These are phyloP conservation scores for Actinemys pallida DNA, from an alignment of 2,113 vertebrate species.

Conservation along the genomic window DNA sequence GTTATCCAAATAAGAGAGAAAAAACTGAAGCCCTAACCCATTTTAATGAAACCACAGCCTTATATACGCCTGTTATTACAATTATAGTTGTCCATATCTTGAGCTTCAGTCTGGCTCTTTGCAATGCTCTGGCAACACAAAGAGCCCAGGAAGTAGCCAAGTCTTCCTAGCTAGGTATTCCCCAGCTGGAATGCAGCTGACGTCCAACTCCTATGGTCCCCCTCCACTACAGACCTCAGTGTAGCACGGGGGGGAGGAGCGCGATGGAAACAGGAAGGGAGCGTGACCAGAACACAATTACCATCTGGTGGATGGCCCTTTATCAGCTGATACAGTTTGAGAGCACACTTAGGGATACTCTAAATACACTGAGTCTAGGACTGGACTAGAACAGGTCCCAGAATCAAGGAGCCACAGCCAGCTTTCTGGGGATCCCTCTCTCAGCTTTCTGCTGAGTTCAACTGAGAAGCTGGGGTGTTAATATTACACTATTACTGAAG, in stretches of 20 bases:
- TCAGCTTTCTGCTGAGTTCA: accelerated
- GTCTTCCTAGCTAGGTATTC: not conserved
- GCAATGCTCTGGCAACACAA: not conserved
- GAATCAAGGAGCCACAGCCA: not conserved
- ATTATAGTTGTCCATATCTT: accelerated
- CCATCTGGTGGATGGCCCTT: not conserved
- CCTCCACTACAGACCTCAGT: not conserved
- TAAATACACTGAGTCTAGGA: not conserved
- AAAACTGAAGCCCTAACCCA: not conserved
- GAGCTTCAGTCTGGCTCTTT: not conserved
- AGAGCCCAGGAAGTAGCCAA: not conserved
- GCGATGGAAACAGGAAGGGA: not conserved
- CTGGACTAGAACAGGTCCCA: not conserved
- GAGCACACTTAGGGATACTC: accelerated
- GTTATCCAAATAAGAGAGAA: not conserved
- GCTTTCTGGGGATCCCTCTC: not conserved
- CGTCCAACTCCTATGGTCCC: not conserved
- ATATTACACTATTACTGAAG: not conserved
- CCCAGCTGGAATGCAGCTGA: not conserved
- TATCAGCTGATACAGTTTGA: not conserved
- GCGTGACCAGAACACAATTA: not conserved
- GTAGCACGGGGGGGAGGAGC: not conserved
- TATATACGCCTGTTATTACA: not conserved
- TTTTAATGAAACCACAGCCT: not conserved
- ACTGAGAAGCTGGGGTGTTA: not conserved